Evolutionary conservation across 2,797 vertebrate genomes (phyloP).

Genomic region (Darevskia nairensis): DNA sequence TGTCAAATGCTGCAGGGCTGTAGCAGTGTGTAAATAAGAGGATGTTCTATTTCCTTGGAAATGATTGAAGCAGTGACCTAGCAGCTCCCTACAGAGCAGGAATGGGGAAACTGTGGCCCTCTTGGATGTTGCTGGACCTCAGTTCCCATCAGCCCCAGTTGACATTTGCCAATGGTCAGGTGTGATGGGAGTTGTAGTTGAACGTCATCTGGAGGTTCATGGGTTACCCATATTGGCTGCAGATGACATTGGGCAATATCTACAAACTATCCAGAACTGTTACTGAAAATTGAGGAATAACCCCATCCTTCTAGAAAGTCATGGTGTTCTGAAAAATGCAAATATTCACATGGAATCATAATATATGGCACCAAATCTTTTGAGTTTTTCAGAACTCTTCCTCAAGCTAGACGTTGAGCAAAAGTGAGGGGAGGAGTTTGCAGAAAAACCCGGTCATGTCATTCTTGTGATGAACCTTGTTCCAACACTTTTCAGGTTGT

Average conservation of each 20-base stretch:
- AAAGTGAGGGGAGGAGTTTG: neutral
- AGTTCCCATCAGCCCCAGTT: no score
- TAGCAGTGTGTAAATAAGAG: neutral
- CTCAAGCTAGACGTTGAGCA: neutral
- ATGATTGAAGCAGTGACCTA: neutral
- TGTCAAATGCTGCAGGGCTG: neutral
- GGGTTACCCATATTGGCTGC: neutral
- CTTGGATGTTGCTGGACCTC: neutral
- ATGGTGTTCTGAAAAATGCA: neutral
- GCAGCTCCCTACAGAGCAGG: neutral
- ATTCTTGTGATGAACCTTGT: neutral
- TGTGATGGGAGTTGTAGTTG: no score
- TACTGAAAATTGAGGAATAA: neutral
- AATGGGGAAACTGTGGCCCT: neutral
- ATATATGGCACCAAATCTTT: neutral
- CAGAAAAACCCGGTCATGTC: neutral
- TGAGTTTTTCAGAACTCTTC: neutral
- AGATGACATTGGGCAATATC: neutral
- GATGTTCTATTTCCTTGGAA: neutral
- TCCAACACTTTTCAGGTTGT: neutral
- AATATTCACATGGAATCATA: no score
- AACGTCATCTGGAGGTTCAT: no score
- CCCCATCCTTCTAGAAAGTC: neutral
- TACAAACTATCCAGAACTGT: neutral
- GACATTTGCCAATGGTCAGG: no score